Evolutionary conservation across 2,888 invertebrate genomes (phyloP), one percentile per base, ranked within the genome.

Genomic region (Drosophila tanythrix): DNA sequence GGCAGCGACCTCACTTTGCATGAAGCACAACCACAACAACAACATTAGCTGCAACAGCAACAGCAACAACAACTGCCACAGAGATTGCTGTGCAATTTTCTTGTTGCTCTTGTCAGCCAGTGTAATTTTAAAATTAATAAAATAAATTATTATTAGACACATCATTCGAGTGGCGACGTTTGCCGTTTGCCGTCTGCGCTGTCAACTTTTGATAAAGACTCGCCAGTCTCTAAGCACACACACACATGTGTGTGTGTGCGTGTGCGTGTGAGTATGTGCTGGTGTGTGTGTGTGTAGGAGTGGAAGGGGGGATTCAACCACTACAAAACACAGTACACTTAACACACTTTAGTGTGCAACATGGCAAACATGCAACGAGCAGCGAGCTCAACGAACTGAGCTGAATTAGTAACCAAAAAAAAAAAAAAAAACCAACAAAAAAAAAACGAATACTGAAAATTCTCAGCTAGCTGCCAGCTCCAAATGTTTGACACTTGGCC

Each of bases 1-100:
- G 92, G 86, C 90, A 90, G 90, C 91, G 91, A 91, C 91, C 91
- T 90, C 91, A 89, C 92, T 90, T 82, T 85, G 87, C 89, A 85
- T 79, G 74, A 74, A 78, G 57, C 74, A 70, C 69, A 71, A 46
- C 70, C 61, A 38, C 68, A 56, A 3, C 61, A 33, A 31, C 67
- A 53, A 35, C 74, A 18, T 31, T 63, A 57, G 4, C 60, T 25
- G 15, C 64, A 38, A n/a, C 70, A 18, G 27, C 67, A 57, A 6
- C 60, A 29, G 18, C 64, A 43, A 18, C 70, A 61, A 40, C 64
- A 25, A 25, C 63, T 35, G 29, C 70, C 59, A 59, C 77, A 61
- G 70, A 70, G 83, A 74, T 87, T 83, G 75, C 76, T 80, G 58
- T 76, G 69, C 77, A 85, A 85, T 89, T 89, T 85, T 71, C 84